phyloP scores from a whole-genome alignment of 1,140 invertebrate species.

The Trichonephila clavata region DNA sequence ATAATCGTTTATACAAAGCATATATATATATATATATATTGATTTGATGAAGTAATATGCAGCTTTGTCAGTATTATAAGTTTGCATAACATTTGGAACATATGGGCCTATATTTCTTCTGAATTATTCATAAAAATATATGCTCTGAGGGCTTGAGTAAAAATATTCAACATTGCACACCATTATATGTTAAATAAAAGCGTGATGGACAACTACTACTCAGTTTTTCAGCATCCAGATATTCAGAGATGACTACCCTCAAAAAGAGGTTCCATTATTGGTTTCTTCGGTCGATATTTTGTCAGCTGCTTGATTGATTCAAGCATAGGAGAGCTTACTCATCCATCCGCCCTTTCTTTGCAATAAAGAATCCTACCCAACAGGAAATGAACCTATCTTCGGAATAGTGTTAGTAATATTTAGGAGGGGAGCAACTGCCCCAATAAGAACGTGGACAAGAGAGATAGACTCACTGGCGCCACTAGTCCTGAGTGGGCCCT shows the following conservation, averaged over 20 bases:
- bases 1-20: no score
- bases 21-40: no score
- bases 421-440: conserved; percentile 65
- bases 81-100: no score
- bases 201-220: no score
- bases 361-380: conserved; percentile 63
- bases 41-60: no score
- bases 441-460: conserved; percentile 63
- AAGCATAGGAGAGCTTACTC: background rate
- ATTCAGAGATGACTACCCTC: background rate
- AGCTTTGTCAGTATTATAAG: no score
- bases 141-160: no score
- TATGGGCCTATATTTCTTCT: no score
- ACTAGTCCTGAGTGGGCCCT: no score
- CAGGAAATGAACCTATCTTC: conserved; percentile 73
- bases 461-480: conserved; percentile 44
- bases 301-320: conserved; percentile 6
- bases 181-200: no score
- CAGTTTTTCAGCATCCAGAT: background rate
- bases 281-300: conserved; percentile 7
- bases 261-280: conserved; percentile 44
- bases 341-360: conserved; percentile 44
- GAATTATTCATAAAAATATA: no score
- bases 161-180: no score
- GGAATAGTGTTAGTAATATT: conserved; percentile 68